Conservation (phyloP, 2,888 invertebrate genomes). For the Eumacrocentrus americanus region DNA sequence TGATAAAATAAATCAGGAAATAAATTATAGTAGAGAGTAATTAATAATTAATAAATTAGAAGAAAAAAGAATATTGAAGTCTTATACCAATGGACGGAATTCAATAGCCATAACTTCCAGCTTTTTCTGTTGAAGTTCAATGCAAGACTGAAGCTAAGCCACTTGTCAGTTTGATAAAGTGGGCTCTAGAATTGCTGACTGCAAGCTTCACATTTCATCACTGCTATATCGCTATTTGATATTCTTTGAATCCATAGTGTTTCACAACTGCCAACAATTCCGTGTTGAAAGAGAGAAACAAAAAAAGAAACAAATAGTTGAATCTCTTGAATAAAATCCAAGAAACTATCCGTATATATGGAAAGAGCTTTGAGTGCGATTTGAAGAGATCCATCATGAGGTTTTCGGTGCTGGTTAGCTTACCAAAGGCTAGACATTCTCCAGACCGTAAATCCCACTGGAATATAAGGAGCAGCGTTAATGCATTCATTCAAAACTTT, state of each 20-base stretch:
- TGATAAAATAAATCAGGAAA: background rate
- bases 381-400: constrained; percentile 10
- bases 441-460: constrained; percentile 19
- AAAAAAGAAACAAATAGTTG: background rate
- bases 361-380: constrained; percentile 6
- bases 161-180: constrained; percentile 6
- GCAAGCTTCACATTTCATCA: constrained; percentile 11
- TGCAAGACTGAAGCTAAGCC: constrained; percentile 4
- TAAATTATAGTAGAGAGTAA: background rate
- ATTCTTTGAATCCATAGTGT: background rate
- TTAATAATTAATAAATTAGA: background rate
- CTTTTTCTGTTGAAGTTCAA: no score
- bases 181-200: constrained; percentile 11
- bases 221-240: background rate
- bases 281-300: background rate
- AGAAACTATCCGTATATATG: background rate
- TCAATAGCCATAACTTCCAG: no score
- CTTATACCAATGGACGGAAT: no score
- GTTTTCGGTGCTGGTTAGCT: constrained; percentile 8
- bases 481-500: constrained; percentile 17
- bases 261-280: background rate
- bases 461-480: constrained; percentile 11
- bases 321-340: background rate
- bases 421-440: constrained; percentile 14
- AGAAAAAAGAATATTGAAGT: background rate